These are phyloP conservation scores for Drosophila algonquin DNA, from an alignment of 2,888 invertebrate species.

Conservation along the genomic window DNA sequence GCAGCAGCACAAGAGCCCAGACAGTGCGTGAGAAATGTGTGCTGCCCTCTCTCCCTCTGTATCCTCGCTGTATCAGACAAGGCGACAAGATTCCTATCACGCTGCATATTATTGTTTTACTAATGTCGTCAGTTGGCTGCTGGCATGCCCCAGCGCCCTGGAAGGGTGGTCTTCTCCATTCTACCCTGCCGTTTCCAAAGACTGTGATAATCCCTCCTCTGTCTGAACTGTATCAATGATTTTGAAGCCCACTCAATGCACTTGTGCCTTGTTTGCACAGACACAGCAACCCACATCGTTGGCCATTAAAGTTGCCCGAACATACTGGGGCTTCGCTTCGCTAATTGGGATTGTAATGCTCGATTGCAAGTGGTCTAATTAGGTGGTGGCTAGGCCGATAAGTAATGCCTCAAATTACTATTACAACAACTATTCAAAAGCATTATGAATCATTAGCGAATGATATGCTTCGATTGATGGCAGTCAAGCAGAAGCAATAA, in stretches of 20 bases:
- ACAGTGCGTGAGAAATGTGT: slow-evolving; percentile 31
- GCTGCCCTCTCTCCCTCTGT: not conserved
- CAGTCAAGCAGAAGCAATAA: no score
- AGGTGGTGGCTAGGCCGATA: no score
- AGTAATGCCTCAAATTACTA: slow-evolving; percentile 7
- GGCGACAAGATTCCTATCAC: slow-evolving; percentile 65
- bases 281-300: not conserved
- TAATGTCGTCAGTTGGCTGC: slow-evolving; percentile 27
- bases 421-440: slow-evolving; percentile 25
- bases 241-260: not conserved
- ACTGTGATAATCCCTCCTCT: no score
- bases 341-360: slow-evolving; percentile 5
- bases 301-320: not conserved
- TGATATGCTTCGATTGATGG: no score
- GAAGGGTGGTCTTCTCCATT: no score
- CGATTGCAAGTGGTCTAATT: no score
- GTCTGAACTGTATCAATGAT: no score
- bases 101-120: slow-evolving; percentile 66
- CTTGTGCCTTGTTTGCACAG: not conserved
- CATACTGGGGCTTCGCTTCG: not conserved
- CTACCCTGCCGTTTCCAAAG: no score
- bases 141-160: no score
- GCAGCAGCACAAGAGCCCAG: slow-evolving; percentile 38
- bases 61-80: slow-evolving; percentile 37
- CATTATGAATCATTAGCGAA: no score